Evolutionary conservation across 2,888 invertebrate genomes (phyloP).

Genomic region (Apomyelois bistriatella): DNA sequence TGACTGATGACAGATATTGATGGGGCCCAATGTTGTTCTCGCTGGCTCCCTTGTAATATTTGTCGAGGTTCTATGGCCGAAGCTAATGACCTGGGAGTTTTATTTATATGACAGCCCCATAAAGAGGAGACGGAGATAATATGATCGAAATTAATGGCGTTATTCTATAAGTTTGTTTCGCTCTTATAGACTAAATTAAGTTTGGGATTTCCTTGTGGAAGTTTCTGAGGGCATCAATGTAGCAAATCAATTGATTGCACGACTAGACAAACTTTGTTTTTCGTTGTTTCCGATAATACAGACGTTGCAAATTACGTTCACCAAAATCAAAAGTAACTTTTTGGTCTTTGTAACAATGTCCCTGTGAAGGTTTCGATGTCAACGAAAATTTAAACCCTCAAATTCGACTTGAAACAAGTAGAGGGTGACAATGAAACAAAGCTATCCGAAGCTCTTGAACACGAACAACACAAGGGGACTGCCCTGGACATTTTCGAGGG

Average conservation of each 20-base stretch:
- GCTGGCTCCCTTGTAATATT: constrained; percentile 52
- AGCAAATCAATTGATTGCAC: constrained; percentile 8
- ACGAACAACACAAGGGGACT: constrained; percentile 45
- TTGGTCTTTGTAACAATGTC: constrained; percentile 11
- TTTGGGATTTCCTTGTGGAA: constrained; percentile 7
- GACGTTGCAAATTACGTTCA: neutral
- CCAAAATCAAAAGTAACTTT: constrained; percentile 6
- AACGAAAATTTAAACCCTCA: constrained; percentile 33
- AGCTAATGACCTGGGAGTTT: constrained; percentile 59
- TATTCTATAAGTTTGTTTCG: constrained; percentile 42
- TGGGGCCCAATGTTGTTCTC: constrained; percentile 49
- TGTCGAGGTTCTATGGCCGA: constrained; percentile 35
- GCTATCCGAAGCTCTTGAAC: constrained; percentile 45
- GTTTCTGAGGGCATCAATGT: neutral
- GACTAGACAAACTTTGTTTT: constrained; percentile 19
- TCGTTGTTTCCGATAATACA: constrained; percentile 3
- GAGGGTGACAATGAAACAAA: constrained; percentile 49
- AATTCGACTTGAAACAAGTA: constrained; percentile 33
- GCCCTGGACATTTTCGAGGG: constrained; percentile 41
- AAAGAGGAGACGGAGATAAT: constrained; percentile 55
- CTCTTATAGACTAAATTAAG: constrained; percentile 23
- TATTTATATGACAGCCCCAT: constrained; percentile 65
- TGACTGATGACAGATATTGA: constrained; percentile 74
- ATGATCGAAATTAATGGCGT: constrained; percentile 56
- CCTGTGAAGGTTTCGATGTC: constrained; percentile 28